These are phyloP conservation scores for Agriopis leucophaearia DNA, from an alignment of 2,888 invertebrate species.

Conservation along the genomic window DNA sequence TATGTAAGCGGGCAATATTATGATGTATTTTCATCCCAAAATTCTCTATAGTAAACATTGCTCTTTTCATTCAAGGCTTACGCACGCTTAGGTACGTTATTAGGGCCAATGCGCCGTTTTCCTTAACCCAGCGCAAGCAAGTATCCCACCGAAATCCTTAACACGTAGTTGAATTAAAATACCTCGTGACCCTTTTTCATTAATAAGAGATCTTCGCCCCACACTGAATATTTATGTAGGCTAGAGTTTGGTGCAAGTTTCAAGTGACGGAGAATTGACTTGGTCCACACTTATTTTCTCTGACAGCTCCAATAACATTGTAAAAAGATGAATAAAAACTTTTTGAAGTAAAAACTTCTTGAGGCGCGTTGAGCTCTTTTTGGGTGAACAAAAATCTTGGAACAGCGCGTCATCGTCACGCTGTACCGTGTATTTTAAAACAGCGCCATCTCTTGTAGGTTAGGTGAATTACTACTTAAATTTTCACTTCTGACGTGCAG, in stretches of 20 bases:
- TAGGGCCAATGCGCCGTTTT: constrained; percentile 25
- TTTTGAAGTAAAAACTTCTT: too few relatives aligned
- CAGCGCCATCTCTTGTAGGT: too few relatives aligned
- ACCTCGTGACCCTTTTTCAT: constrained; percentile 86
- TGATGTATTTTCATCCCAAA: not conserved
- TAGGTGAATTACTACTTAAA: too few relatives aligned
- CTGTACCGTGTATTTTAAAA: too few relatives aligned
- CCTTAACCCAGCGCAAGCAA: constrained; percentile 25
- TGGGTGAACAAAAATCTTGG: too few relatives aligned
- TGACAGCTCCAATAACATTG: not conserved
- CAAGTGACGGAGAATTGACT: constrained; percentile 14
- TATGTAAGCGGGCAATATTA: not conserved
- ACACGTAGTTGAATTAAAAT: constrained; percentile 87
- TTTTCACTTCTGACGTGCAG: too few relatives aligned
- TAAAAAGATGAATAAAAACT: too few relatives aligned
- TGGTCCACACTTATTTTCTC: not conserved
- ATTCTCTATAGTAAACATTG: constrained; percentile 13
- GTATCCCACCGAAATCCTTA: constrained; percentile 72
- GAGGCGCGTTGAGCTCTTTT: too few relatives aligned
- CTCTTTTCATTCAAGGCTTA: constrained; percentile 4
- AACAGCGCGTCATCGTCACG: too few relatives aligned
- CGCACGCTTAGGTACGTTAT: constrained; percentile 37
- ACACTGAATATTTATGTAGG: constrained; percentile 83
- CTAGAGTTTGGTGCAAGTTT: constrained; percentile 54
- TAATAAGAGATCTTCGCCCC: constrained; percentile 85